A percentile compares a stretch with the other conserved stretches of the same genome.
Evolutionary conservation across 2,797 vertebrate genomes (phyloP).

Genomic region (Percopsis omiscomaycus): DNA sequence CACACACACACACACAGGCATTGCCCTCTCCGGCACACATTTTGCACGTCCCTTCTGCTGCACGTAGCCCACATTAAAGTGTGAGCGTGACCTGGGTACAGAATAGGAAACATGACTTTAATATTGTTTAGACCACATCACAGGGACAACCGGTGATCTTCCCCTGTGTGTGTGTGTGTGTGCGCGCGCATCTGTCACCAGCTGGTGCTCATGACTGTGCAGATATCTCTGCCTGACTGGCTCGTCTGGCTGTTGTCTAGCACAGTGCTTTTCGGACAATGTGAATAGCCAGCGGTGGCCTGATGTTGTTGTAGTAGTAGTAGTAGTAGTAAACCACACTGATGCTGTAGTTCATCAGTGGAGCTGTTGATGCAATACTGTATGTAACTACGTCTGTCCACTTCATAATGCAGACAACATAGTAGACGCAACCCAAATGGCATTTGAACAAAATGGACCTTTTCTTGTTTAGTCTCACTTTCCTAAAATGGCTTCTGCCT

Average conservation of each 20-base stretch:
- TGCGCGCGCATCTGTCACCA: constrained; percentile 49
- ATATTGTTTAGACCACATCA: constrained; percentile 63
- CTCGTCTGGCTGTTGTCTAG: constrained; percentile 59
- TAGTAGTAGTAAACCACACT: too few species aligned
- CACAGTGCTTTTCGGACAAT: constrained; percentile 18
- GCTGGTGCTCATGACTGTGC: constrained; percentile 70
- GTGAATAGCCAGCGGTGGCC: too few species aligned
- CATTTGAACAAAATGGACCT: constrained; percentile 11
- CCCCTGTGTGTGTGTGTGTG: constrained; percentile 27
- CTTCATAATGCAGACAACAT: too few species aligned
- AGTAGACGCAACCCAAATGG: too few species aligned
- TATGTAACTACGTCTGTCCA: too few species aligned
- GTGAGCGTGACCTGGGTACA: constrained; percentile 49
- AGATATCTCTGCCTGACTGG: constrained; percentile 49
- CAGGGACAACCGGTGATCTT: constrained; percentile 59
- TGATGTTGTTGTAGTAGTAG: too few species aligned
- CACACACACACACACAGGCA: too few species aligned
- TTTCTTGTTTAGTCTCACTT: background rate
- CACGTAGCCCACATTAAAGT: constrained; percentile 57
- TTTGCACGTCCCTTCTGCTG: constrained; percentile 12
- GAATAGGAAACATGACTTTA: constrained; percentile 42
- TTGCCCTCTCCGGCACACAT: too few species aligned
- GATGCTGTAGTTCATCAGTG: too few species aligned
- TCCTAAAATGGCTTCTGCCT: constrained; percentile 22
- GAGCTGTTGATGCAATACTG: too few species aligned